Evolutionary conservation across 2,113 vertebrate species (phyloP), one percentile per base, ranked within the genome.

Genomic region (Amphilophus citrinellus): DNA sequence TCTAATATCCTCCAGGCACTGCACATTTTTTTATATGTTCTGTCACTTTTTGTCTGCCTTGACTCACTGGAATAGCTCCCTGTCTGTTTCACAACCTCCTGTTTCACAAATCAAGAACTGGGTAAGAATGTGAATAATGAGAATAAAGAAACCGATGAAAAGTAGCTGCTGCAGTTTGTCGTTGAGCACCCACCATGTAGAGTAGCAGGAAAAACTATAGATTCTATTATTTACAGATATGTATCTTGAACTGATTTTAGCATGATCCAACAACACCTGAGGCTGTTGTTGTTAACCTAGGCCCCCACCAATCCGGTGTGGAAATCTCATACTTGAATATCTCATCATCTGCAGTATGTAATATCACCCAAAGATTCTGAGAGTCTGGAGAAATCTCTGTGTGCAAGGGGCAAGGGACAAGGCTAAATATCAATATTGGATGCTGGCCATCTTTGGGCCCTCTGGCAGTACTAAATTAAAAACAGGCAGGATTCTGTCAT

Each of bases 381-480:
- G 35, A 65, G 22, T 65, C 35, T 39, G 35, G 35, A 6, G 22
- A 65, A 65, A 65, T 22, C 35, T 65, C 10, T 22, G 35, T 39
- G 62, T 5, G 62, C 62, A 3, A 10, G 1, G 62, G 1, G 62
- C 35, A 2, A 20, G 2, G 62, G 1, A 11, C 62, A 35, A 42
- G 62, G 20, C 37, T 39, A 2, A 11, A 20, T n/a, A 39, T 0
- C 60, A 61, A 30, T 35, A 20, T 17, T 35, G 17, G 61, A 20
- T 62, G 20, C 20, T 9, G 20, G 61, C 35, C 61, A 3, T 35
- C 30, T 61, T 35, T 1, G 8, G 32, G 60, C 60, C 60, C 30
- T 20, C 15, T 32, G 14, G 7, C 7, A 0, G 1, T 15, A 61
- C 0, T 0, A 27, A 6, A 35, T 62, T 62, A 35, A 20, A 62